phyloP scores from a whole-genome alignment of 1,140 invertebrate species.

The Manduca sexta region DNA sequence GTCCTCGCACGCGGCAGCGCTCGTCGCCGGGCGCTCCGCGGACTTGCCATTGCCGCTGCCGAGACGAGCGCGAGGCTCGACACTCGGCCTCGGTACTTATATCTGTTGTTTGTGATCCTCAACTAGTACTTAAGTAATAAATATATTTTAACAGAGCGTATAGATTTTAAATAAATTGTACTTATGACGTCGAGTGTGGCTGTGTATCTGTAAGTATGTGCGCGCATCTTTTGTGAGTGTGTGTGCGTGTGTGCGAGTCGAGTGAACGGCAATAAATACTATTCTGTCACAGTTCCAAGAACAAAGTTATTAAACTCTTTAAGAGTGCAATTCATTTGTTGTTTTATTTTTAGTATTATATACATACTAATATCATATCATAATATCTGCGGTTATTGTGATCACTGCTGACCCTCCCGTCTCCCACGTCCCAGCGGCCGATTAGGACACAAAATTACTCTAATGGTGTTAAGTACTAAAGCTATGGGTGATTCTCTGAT shows the following conservation, averaged over 20 bases:
- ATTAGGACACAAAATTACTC: too few relatives aligned
- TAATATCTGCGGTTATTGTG: too few relatives aligned
- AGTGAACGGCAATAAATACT: constrained; percentile 8
- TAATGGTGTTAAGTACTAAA: too few relatives aligned
- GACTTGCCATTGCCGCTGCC: background rate
- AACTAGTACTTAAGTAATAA: constrained; percentile 16
- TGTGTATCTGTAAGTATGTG: constrained; percentile 2
- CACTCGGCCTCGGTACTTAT: background rate
- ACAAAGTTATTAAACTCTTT: constrained; percentile 22
- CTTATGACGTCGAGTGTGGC: constrained; percentile 6
- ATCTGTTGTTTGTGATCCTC: constrained; percentile 20
- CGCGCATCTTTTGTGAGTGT: background rate
- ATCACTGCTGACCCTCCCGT: too few relatives aligned
- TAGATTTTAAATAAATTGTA: constrained; percentile 2
- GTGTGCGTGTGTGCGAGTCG: constrained; percentile 1
- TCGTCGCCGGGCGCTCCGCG: background rate
- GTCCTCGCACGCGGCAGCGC: background rate
- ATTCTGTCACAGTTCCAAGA: constrained; percentile 21
- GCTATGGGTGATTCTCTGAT: too few relatives aligned
- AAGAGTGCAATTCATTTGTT: constrained; percentile 7
- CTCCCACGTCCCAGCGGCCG: too few relatives aligned
- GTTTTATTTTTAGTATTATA: too few relatives aligned
- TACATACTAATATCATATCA: too few relatives aligned
- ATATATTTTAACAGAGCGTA: constrained; percentile 13
- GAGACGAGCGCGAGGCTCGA: background rate